Base-by-base conservation (phyloP, 2,113 vertebrate genomes). In the Tragelaphus scriptus region DNA sequence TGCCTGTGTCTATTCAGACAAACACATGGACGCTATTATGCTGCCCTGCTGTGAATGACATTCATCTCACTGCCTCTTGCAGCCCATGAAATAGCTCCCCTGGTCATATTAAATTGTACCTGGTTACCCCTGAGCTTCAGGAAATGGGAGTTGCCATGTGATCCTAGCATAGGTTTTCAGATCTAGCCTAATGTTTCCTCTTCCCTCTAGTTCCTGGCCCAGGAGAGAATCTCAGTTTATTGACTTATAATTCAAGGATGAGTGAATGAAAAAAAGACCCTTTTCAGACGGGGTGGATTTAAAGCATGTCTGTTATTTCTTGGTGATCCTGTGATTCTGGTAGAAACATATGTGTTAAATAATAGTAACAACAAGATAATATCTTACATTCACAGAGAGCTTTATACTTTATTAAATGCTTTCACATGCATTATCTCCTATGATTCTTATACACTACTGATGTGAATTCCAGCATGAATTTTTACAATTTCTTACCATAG, bases 161-260 rank as follows among this genome's bases (percentile, higher is more conserved):
- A 94, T 88, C 19, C n/a, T 85, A 91, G 13, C 82, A 28, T 63
- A 26, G 8, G 28, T 95, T 95, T 94, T 32, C 6, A 87, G 61
- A 89, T 68, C 36, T 32, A 75, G 28, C 23, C 36, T 23, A 79
- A 17, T 13, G 49, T 91, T 96, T 77, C 79, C 49, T 71, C 68
- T 79, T 88, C 63, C 75, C 63, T 95, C 75, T 17, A 65, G 91
- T 97, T 97, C 51, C 79, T 96, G 77, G 36, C 82, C 55, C 59
- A 53, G 23, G 51, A 94, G 63, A 97, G 47, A 80, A 32, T 71
- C 65, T 94, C 88, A 82, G 26, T 91, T 92, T 90, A 71, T 79
- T 87, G 84, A 94, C 32, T 49, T 95, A 82, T 51, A 93, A 53
- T 90, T 97, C 61, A 94, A 91, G 8, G 85, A 94, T 75, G 61